Conservation (phyloP, 2,888 invertebrate genomes). For the Aromia moschata region DNA sequence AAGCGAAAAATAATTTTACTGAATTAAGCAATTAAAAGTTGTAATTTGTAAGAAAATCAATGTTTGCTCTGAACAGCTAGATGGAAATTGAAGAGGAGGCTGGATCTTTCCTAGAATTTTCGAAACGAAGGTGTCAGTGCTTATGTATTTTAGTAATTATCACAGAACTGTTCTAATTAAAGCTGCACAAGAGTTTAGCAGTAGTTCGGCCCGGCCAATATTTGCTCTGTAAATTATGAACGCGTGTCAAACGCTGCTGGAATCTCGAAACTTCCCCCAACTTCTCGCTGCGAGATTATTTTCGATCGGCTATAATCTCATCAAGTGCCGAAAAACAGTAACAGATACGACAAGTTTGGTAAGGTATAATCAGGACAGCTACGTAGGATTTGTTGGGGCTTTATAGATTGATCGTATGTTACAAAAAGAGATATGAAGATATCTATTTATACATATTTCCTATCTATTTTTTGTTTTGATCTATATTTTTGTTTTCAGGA, state of each 20-base stretch:
- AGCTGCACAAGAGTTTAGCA: slow-evolving; percentile 38
- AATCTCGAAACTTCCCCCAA: slow-evolving; percentile 19
- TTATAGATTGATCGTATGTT: no score
- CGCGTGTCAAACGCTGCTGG: slow-evolving; percentile 45
- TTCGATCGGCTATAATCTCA: slow-evolving; percentile 11
- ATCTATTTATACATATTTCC: no score
- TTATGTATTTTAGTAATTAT: slow-evolving; percentile 47
- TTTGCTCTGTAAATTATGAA: slow-evolving; percentile 47
- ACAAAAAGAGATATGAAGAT: no score
- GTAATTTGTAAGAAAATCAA: slow-evolving; percentile 11
- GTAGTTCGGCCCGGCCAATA: slow-evolving; percentile 41
- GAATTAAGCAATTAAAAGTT: slow-evolving; percentile 18
- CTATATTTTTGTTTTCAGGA: no score
- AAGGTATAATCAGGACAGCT: no score
- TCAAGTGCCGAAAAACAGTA: neutral
- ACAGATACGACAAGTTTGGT: neutral
- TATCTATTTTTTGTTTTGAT: no score
- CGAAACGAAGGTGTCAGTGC: slow-evolving; percentile 44
- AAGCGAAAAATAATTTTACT: slow-evolving; percentile 8
- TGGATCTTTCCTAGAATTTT: slow-evolving; percentile 32
- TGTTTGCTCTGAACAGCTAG: slow-evolving; percentile 20
- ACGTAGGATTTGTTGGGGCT: no score
- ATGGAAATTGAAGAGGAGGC: slow-evolving; percentile 15
- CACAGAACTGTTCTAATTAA: slow-evolving; percentile 43
- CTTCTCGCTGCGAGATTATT: slow-evolving; percentile 12